A percentile compares a stretch with the other conserved stretches of the same genome.
phyloP scores from a whole-genome alignment of 2,888 invertebrate species.

The Gortyna flavago region DNA sequence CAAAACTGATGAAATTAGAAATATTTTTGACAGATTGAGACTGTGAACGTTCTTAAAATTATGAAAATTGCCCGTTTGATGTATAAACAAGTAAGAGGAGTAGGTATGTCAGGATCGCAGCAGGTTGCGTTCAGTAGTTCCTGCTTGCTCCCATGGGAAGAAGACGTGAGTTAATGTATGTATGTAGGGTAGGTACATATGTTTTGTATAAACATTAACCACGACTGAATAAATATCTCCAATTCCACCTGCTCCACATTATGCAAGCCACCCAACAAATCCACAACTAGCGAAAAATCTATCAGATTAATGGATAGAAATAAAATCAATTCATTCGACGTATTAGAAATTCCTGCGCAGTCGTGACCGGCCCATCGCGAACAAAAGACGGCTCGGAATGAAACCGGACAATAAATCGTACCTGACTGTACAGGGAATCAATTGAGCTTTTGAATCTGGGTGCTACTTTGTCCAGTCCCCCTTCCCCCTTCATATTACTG shows the following conservation, averaged over 20 bases:
- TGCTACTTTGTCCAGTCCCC: constrained; percentile 59
- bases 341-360: constrained; percentile 65
- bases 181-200: too few species aligned
- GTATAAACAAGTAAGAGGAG: background rate
- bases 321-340: constrained; percentile 59
- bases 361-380: constrained; percentile 66
- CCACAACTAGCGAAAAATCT: constrained; percentile 46
- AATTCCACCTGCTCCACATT: constrained; percentile 25
- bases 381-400: constrained; percentile 64
- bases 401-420: constrained; percentile 66
- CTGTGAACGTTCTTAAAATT: background rate
- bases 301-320: constrained; percentile 59
- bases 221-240: constrained; percentile 3
- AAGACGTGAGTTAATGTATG: background rate
- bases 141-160: background rate
- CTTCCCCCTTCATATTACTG: constrained; percentile 46
- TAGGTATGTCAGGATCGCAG: background rate
- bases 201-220: background rate
- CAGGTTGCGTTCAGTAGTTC: background rate
- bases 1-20: background rate
- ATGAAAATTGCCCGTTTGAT: too few species aligned
- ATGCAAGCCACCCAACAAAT: constrained; percentile 24
- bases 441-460: constrained; percentile 60
- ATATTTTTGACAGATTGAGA: background rate
- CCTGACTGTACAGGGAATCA: constrained; percentile 59